phyloP scores from a whole-genome alignment of 53 echinoderm and acorn worm genomes.

The Paracentrotus lividus region DNA sequence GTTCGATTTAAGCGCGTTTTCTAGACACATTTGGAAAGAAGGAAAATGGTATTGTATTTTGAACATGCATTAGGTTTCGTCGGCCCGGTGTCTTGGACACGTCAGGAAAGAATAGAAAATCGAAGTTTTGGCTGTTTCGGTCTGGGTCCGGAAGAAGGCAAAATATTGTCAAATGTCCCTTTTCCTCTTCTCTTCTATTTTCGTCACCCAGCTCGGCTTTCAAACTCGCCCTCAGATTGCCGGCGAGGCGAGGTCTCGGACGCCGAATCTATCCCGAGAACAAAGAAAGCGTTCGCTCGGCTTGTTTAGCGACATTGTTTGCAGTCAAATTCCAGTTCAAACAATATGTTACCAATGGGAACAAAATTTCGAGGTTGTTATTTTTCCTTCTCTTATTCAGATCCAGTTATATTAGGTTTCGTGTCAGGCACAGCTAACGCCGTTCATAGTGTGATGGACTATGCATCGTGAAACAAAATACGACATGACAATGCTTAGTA shows the following conservation, averaged over 20 bases:
- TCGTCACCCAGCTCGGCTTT: slow-evolving; percentile 51
- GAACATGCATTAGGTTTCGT: slow-evolving; percentile 69
- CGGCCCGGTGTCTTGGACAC: slow-evolving; percentile 66
- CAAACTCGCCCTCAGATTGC: slow-evolving; percentile 2
- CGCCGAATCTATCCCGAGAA: slow-evolving; percentile 63
- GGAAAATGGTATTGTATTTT: slow-evolving; percentile 65
- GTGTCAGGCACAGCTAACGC: slow-evolving; percentile 33
- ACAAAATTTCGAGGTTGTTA: slow-evolving; percentile 41
- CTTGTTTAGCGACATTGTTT: slow-evolving; percentile 61
- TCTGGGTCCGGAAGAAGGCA: slow-evolving; percentile 50
- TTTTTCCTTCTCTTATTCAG: slow-evolving; percentile 2
- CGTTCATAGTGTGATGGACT: not conserved
- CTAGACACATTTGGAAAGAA: slow-evolving; percentile 54
- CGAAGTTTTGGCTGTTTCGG: slow-evolving; percentile 65
- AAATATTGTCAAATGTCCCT: slow-evolving; percentile 57
- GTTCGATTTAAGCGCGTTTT: slow-evolving; percentile 67
- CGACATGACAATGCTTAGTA: slow-evolving; percentile 39
- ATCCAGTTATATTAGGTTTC: slow-evolving; percentile 30
- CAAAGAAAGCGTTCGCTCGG: slow-evolving; percentile 51
- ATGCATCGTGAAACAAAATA: slow-evolving; percentile 37
- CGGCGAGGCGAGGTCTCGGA: slow-evolving; percentile 40
- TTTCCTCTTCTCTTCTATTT: not conserved
- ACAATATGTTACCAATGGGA: slow-evolving; percentile 62
- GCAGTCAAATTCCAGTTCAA: slow-evolving; percentile 31
- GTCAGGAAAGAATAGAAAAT: slow-evolving; percentile 60